Evolutionary conservation across 2,797 vertebrate species (phyloP), one percentile per base, ranked within the genome.

Genomic region (Oreochromis mossambicus): DNA sequence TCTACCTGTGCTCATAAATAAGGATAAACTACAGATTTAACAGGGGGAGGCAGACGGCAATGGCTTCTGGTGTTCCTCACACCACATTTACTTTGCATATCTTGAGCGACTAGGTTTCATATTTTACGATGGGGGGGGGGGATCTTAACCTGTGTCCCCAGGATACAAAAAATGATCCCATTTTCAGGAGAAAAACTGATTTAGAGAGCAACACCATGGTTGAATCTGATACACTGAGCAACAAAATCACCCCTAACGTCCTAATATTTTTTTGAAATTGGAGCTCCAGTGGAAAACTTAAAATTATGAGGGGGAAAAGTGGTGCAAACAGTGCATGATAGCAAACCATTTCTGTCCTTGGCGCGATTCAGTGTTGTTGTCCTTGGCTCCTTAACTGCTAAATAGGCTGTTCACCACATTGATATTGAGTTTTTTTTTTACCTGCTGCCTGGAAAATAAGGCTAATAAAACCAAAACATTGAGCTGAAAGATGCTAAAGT

Each of bases 1-100:
- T 73, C 77, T 85, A 87, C 85, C 84, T 90, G 85, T 83, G n/a
- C 48, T 91, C 80, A 86, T 92, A 82, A 89, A 90, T 83, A 84
- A 84, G 48, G 61, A 87, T 88, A 83, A 90, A 77, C 86, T 75
- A 46, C 14, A 48, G 82, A 80, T 79, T 80, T 84, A 81, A 80
- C 19, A 1, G 38, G 34, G 70, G 58, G 19, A 56, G 46, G 79
- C 51, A 79, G 76, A 83, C 76, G 11, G 11, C 10, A 56, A 46
- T 61, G 77, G 17, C 46, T 61, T 63, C 76, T 43, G 41, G 3
- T 32, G 38, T 32, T 56, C 12, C 26, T 63, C n/a, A 80, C 81
- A 73, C 29, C 63, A 81, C 79, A 76, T 86, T 80, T 77, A 85
- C 83, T 51, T 73, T 77, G 73, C 75, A 50, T 61, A 75, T 70